A percentile compares a stretch with the other conserved stretches of the same genome.
Evolutionary conservation across 2,888 invertebrate genomes (phyloP).

Genomic region (Petrophora chlorosata): DNA sequence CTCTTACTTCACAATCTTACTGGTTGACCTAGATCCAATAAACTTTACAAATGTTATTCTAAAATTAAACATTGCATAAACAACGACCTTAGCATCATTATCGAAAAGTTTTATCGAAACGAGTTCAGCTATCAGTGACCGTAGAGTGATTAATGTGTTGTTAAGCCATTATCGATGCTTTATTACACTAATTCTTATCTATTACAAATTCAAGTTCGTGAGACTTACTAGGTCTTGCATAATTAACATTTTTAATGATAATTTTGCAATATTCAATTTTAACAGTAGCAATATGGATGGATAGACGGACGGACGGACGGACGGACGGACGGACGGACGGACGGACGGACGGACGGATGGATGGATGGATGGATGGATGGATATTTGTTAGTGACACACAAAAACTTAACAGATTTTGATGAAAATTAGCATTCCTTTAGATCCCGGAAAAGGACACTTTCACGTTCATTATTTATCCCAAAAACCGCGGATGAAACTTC

Average conservation of each 20-base stretch:
- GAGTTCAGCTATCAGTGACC: slow-evolving; percentile 33
- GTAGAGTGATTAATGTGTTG: slow-evolving; percentile 32
- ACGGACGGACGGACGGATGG: no score
- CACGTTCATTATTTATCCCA: no score
- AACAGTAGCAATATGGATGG: no score
- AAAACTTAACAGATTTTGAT: no score
- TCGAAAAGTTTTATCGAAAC: slow-evolving; percentile 36
- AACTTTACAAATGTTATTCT: slow-evolving; percentile 7
- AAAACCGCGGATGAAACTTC: no score
- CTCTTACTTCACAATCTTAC: neutral
- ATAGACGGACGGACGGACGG: no score
- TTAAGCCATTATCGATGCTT: slow-evolving; percentile 39
- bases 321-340: no score
- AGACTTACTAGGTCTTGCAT: neutral
- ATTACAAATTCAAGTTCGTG: slow-evolving; percentile 31
- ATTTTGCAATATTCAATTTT: no score
- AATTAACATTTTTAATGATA: neutral
- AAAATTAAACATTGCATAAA: slow-evolving; percentile 13
- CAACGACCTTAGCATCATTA: slow-evolving; percentile 19
- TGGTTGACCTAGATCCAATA: slow-evolving; percentile 3
- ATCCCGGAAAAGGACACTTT: no score
- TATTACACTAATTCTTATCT: slow-evolving; percentile 39
- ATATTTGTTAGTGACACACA: no score
- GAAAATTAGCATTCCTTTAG: no score
- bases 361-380: no score